phyloP scores from a whole-genome alignment of 2,888 invertebrate species.

The Liodrosophila aerea region DNA sequence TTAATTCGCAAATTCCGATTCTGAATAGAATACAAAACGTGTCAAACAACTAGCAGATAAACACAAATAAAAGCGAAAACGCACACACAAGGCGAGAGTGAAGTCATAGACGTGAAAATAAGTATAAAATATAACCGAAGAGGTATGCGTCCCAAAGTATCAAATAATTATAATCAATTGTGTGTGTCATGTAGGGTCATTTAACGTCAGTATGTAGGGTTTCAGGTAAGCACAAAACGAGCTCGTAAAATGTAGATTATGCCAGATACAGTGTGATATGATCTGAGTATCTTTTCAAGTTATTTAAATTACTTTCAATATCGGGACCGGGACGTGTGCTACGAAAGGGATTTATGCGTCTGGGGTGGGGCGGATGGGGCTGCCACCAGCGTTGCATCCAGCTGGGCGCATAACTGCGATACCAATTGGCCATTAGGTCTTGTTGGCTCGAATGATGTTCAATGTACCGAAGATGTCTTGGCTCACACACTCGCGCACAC shows the following conservation, averaged over 20 bases:
- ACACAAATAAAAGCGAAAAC: slow-evolving; percentile 7
- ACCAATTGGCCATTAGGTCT: slow-evolving; percentile 73
- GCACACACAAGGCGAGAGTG: slow-evolving; percentile 40
- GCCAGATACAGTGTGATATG: no score
- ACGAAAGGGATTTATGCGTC: slow-evolving; percentile 74
- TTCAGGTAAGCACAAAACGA: background rate
- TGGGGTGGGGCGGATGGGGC: slow-evolving; percentile 52
- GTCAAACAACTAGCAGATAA: slow-evolving; percentile 54
- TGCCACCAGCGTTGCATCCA: slow-evolving; percentile 80
- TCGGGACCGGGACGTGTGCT: slow-evolving; percentile 69
- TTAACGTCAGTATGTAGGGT: background rate
- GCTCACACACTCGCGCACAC: slow-evolving; percentile 12
- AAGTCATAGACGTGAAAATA: slow-evolving; percentile 58
- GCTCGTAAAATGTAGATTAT: background rate
- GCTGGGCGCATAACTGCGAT: slow-evolving; percentile 73
- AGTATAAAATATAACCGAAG: slow-evolving; percentile 23
- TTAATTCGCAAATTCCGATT: no score
- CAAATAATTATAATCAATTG: slow-evolving; percentile 18
- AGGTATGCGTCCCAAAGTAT: slow-evolving; percentile 15
- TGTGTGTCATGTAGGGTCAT: slow-evolving; percentile 25
- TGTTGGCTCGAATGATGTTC: slow-evolving; percentile 11
- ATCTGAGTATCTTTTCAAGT: no score
- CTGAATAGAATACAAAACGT: slow-evolving; percentile 50
- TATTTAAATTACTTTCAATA: slow-evolving; percentile 67
- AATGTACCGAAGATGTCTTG: background rate